Base-by-base conservation (phyloP, 1,140 invertebrate genomes). In the Protaetia brevitarsis region DNA sequence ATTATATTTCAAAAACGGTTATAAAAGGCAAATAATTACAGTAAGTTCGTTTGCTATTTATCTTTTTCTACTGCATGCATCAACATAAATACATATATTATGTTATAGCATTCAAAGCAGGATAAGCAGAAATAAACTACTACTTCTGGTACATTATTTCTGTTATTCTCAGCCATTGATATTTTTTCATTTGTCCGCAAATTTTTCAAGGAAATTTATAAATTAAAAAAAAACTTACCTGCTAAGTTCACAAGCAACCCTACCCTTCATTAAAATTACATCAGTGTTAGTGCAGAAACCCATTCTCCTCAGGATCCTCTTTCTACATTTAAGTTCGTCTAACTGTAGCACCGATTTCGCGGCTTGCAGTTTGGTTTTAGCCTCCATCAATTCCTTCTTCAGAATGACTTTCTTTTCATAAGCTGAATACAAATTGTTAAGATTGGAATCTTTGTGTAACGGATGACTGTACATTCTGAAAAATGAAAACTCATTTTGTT, bases 221-320 rank as follows among this genome's bases (percentile, higher is more conserved):
- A n/a, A n/a, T n/a, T n/a, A n/a, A n/a, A n/a, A n/a, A n/a, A n/a
- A n/a, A n/a, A 62, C 72, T 69, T 79, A 90, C 82, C 91, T 92
- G 81, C 93, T 96, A 6, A 99, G 84, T 82, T 99, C 97, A 82
- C 98, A 99, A 51, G 97, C 97, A 4, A 99, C 96, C 66, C 97
- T 84, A 8, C 98, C 97, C 79, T 99, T 99, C n/a, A 95, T 79
- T 78, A 97, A 93, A 69, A 99, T 99, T 4, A 98, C 94, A 82
- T 99, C 97, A 11, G 91, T 82, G n/a, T 90, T 83, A 7, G 92
- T 95, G 73, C 93, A 96, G 79, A 98, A 99, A 7, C 89, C 94
- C 75, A 99, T 82, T 68, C 96, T 83, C 36, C 96, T 81, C 2
- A 99, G 81, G 13, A 99, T 94, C 68, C 97, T 82, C 80, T 99